These are phyloP conservation scores for Auanema sp. DNA, from an alignment of 2,888 invertebrate genomes.

Conservation along the genomic window DNA sequence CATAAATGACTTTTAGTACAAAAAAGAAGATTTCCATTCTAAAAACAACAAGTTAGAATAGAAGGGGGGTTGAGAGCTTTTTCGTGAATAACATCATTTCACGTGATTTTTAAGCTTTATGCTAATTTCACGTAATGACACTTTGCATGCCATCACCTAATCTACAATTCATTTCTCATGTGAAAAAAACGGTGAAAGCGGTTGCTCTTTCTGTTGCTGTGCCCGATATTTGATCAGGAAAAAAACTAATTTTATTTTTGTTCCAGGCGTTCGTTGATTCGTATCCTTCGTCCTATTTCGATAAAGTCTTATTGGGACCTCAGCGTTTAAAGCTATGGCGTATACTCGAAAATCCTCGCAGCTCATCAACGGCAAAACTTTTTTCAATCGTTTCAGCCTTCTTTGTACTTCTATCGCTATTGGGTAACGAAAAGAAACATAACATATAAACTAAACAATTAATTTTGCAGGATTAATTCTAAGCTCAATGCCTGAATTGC, in stretches of 20 bases:
- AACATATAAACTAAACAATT: not conserved
- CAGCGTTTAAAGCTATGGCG: conserved; percentile 28
- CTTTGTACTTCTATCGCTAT: conserved; percentile 58
- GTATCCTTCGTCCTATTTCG: conserved; percentile 46
- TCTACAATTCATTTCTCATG: too few relatives aligned
- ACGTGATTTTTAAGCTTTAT: too few relatives aligned
- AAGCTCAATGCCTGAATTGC: conserved; percentile 61
- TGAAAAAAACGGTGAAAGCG: too few relatives aligned
- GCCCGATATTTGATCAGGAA: too few relatives aligned
- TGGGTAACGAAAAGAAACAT: conserved; percentile 29
- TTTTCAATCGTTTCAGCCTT: conserved; percentile 56
- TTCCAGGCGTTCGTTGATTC: conserved; percentile 43
- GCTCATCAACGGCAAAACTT: conserved; percentile 53
- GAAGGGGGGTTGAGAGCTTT: too few relatives aligned
- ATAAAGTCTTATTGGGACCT: conserved; percentile 45
- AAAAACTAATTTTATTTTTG: not conserved
- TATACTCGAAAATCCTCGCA: conserved; percentile 59
- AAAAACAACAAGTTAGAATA: too few relatives aligned
- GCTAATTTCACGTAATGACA: too few relatives aligned
- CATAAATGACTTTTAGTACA: too few relatives aligned
- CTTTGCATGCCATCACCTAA: too few relatives aligned
- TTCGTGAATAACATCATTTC: too few relatives aligned
- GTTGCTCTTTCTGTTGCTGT: too few relatives aligned
- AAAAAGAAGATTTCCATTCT: too few relatives aligned
- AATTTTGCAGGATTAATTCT: conserved; percentile 47